These are phyloP conservation scores for Stenodema calcarata DNA, from an alignment of 2,888 invertebrate genomes.

Conservation along the genomic window DNA sequence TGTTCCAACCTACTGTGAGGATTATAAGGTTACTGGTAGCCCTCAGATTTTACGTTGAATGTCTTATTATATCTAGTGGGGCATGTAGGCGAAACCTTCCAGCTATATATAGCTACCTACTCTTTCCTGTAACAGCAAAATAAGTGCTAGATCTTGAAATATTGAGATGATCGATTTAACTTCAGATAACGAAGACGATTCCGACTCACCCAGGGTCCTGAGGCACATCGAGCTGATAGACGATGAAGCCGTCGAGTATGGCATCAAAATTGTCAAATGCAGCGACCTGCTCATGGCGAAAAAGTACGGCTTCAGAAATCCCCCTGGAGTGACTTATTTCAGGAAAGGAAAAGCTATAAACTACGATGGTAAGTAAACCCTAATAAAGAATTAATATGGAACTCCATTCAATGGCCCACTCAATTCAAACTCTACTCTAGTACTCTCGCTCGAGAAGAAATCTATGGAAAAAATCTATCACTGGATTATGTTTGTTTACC, in stretches of 20 bases:
- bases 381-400: too few relatives aligned
- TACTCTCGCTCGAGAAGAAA: too few relatives aligned
- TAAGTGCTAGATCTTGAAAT: not conserved
- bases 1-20: too few relatives aligned
- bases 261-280: slow-evolving; percentile 88
- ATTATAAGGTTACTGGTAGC: too few relatives aligned
- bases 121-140: too few relatives aligned
- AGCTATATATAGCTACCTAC: not conserved
- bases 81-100: too few relatives aligned
- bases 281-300: slow-evolving; percentile 89
- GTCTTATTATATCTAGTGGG: too few relatives aligned
- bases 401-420: too few relatives aligned
- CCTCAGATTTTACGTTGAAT: too few relatives aligned
- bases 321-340: slow-evolving; percentile 90
- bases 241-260: slow-evolving; percentile 89
- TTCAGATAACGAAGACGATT: slow-evolving; percentile 81
- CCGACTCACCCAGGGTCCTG: slow-evolving; percentile 79
- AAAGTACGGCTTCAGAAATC: slow-evolving; percentile 87
- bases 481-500: too few relatives aligned
- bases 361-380: slow-evolving; percentile 71
- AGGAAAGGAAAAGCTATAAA: slow-evolving; percentile 86
- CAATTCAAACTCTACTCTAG: too few relatives aligned
- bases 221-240: slow-evolving; percentile 88
- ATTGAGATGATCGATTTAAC: not conserved
- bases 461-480: too few relatives aligned